Conservation (phyloP, 2,113 vertebrate genomes). For the Butastur rufipennis region DNA sequence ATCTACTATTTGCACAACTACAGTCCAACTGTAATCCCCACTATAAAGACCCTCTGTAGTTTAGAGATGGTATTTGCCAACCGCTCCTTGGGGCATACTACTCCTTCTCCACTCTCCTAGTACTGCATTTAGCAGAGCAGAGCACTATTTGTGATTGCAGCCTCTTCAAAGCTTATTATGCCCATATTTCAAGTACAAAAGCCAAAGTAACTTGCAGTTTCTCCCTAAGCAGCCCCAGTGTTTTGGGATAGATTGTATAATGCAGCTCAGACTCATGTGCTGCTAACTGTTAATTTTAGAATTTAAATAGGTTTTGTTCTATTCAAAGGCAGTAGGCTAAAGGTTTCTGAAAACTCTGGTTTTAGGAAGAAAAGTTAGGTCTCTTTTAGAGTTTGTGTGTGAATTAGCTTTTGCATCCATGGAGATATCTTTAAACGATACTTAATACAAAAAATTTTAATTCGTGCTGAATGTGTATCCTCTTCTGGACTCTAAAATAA, state of each 20-base stretch:
- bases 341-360: not conserved
- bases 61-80: conserved; percentile 23
- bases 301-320: conserved; percentile 36
- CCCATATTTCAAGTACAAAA: conserved; percentile 30
- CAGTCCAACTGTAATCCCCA: not conserved
- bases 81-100: not conserved
- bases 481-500: not conserved
- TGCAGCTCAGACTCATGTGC: not conserved
- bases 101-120: not conserved
- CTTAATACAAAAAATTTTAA: not conserved
- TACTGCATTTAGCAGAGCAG: not conserved
- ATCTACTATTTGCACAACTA: conserved; percentile 20
- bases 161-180: not conserved
- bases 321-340: not conserved
- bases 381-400: not conserved
- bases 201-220: conserved; percentile 11
- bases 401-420: not conserved
- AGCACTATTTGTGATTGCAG: not conserved
- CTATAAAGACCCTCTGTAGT: not conserved
- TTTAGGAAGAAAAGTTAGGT: not conserved
- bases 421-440: not conserved
- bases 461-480: not conserved
- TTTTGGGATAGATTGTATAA: not conserved
- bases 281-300: conserved; percentile 26
- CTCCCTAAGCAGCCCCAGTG: not conserved